Evolutionary conservation across 1,140 invertebrate species (phyloP), one percentile per base, ranked within the genome.

Genomic region (Heliconius eleuchia): DNA sequence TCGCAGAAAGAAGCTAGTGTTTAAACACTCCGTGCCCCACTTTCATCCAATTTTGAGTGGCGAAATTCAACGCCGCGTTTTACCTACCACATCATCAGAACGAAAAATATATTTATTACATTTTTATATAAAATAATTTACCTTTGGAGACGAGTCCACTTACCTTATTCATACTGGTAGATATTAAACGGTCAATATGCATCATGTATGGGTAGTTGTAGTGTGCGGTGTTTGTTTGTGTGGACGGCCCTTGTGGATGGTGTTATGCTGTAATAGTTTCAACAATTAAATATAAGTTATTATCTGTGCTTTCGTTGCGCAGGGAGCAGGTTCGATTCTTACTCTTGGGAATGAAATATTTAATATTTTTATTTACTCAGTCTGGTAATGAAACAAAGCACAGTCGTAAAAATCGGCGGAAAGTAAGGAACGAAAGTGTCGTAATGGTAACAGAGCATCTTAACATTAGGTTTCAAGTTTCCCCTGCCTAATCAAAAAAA

Each of bases 111-210:
- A 66, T 66, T 66, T 66, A 30, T 66, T 66, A 30, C 4, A 66
- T 16, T 57, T 9, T 23, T 57, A 57, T 57, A 57, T 57, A 57
- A 66, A 27, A 66, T 9, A 66, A 27, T 57, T 30, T 30, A 30
- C 27, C 60, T 27, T 66, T 66, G 60, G 60, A 66, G 60, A 85
- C 80, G 27, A 70, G 37, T 9, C 23, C 76, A 71, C 66, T 52
- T 60, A 80, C 78, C 79, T 85, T 82, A 86, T 78, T 78, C 84
- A 90, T 66, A 66, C 55, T 57, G 11, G 23, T 89, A 91, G 87
- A 80, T 85, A 92, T 87, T 88, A 88, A 91, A 87, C 88, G 89
- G 89, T 91, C 91, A 91, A 91, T 92, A 91, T 92, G 91, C 89
- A 91, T 85, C 74, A 75, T 84, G 77, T 85, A 79, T 71, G 60